Evolutionary conservation across 2,888 invertebrate genomes (phyloP), one percentile per base, ranked within the genome.

Genomic region (Cosmia pyralina): DNA sequence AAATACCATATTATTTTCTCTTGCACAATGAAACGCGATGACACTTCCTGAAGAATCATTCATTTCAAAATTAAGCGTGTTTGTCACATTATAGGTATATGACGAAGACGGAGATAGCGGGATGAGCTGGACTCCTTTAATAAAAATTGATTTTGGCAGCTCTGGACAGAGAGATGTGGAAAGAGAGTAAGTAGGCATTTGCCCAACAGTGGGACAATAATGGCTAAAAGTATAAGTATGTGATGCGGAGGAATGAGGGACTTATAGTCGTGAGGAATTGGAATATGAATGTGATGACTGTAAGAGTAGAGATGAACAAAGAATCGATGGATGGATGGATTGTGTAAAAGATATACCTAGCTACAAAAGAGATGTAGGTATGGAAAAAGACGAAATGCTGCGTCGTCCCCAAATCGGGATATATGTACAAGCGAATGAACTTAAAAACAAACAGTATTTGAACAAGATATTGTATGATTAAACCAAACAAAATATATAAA

Each of bases 1-100:
- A 38, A 38, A 6, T 38, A 34, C 4, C 10, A 59, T 73, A 44
- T 19, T 63, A 17, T 74, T 38, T 73, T 58, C 62, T 58, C 44
- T 52, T 58, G 19, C 2, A 58, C 22, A 64, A 52, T 22, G 6
- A 44, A 44, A 34, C 7, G 17, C 41, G 41, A 46, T 48, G 17
- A 15, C 13, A 70, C 17, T 6, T 44, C 28, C 28, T 46, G 22
- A 59, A 72, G 22, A 34, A 44, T 28, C 1, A 38, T 53, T 34
- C 0, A n/a, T 22, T 67, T 28, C 11, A 69, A 11, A 50, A 44
- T 17, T n/a, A 17, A 46, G 48, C 11, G n/a, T 8, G 5, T 38
- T 52, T 59, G 52, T 53, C 72, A 60, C 22, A 19, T 0, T 50
- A 4, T 8, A 15, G 7, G 11, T 13, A 48, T 48, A 6, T n/a